A percentile compares a stretch with the other conserved stretches of the same genome.
These are phyloP conservation scores for Microtus richardsoni DNA, from an alignment of 2,113 vertebrate species.

Conservation along the genomic window DNA sequence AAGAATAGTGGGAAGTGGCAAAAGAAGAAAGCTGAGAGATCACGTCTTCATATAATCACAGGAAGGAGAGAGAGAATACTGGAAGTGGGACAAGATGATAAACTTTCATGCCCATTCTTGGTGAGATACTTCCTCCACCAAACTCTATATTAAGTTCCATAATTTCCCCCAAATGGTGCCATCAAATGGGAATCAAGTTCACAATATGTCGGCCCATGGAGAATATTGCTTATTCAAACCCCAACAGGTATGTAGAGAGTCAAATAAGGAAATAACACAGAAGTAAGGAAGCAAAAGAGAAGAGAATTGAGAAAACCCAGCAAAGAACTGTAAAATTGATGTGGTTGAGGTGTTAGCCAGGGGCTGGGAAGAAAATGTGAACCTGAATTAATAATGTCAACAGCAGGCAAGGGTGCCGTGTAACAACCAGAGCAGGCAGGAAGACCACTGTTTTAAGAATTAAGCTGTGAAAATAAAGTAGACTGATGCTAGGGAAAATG, in stretches of 20 bases:
- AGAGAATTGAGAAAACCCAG: neutral
- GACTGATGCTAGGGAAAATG: neutral
- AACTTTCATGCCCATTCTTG: neutral
- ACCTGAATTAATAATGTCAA: neutral
- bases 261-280: neutral
- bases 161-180: neutral
- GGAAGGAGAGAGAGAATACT: neutral
- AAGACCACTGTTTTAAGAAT: neutral
- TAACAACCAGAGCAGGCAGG: neutral
- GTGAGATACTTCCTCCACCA: neutral
- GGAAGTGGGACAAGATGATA: neutral
- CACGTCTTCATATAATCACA: neutral
- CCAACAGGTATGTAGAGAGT: neutral
- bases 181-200: neutral
- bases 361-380: neutral
- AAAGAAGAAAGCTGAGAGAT: neutral
- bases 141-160: neutral
- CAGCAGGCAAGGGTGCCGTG: neutral
- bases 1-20: neutral
- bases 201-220: neutral
- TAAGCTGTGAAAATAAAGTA: neutral
- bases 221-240: neutral
- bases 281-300: neutral
- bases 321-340: slow-evolving; percentile 3
- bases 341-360: neutral